Conservation (phyloP, 2,797 vertebrate genomes). For the Eremophila alpestris region DNA sequence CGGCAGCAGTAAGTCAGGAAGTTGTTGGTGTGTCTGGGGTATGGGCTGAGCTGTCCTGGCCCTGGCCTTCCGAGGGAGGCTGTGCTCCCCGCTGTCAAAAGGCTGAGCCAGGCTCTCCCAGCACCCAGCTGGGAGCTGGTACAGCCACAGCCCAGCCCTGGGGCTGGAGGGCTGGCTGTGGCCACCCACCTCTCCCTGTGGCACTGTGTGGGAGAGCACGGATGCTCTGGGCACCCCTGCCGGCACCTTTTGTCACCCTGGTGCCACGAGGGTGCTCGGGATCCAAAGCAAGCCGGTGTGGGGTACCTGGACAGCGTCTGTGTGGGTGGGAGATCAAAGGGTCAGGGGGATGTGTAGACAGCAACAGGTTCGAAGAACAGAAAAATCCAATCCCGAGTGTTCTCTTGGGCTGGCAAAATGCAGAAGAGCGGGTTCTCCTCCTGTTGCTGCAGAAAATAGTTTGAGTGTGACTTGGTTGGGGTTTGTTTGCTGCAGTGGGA, state of each 20-base stretch:
- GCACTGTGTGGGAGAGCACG: rapidly evolving
- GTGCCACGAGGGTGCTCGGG: not conserved
- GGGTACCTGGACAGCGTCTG: not conserved
- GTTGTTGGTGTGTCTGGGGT: not conserved
- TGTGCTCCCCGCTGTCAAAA: rapidly evolving
- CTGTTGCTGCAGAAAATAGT: constrained; percentile 16
- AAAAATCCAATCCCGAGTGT: not conserved
- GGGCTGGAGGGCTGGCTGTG: rapidly evolving
- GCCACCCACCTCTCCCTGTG: not conserved
- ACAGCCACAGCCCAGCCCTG: rapidly evolving
- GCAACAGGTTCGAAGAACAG: not conserved
- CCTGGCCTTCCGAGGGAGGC: not conserved
- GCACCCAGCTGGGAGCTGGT: rapidly evolving
- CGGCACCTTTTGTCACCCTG: not conserved
- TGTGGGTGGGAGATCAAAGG: not conserved
- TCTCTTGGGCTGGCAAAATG: not conserved
- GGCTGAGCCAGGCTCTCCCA: not conserved
- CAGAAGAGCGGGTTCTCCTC: not conserved
- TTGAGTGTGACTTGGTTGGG: constrained; percentile 34
- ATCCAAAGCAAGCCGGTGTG: not conserved
- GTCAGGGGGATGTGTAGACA: not conserved
- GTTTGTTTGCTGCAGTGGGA: constrained; percentile 35
- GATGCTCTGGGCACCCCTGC: not conserved
- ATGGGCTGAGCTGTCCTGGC: not conserved
- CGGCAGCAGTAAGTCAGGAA: not conserved